Conservation (phyloP, 1,140 invertebrate species). For the Notospermus geniculatus region DNA sequence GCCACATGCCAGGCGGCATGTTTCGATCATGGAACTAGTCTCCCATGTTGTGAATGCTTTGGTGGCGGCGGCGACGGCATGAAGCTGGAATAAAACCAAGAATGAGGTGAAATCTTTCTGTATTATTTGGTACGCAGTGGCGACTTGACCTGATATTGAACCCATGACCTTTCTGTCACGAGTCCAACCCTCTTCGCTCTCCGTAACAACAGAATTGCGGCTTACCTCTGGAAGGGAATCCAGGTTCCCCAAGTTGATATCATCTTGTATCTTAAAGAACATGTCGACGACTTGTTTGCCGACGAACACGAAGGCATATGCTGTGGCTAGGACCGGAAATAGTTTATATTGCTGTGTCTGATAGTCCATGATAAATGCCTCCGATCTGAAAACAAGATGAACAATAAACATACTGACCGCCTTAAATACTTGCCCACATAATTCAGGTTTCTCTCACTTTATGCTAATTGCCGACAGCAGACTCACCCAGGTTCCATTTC, state of each 20-base stretch:
- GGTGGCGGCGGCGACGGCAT: no score
- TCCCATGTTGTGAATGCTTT: no score
- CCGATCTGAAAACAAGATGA: constrained; percentile 41
- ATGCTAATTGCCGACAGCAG: background rate
- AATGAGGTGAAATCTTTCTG: no score
- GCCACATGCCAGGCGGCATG: no score
- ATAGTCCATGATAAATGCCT: constrained; percentile 87
- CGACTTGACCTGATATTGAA: no score
- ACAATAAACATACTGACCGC: background rate
- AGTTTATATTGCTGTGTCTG: constrained; percentile 87
- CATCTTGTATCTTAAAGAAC: constrained; percentile 76
- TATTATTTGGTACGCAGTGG: no score
- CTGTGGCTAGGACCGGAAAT: constrained; percentile 74
- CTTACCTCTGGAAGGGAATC: constrained; percentile 76
- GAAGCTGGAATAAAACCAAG: no score
- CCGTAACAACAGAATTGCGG: no score
- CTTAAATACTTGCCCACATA: no score
- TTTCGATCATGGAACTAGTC: no score
- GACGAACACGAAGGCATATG: constrained; percentile 72
- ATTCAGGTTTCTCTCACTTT: background rate
- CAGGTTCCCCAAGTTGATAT: constrained; percentile 77
- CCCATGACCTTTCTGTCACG: no score
- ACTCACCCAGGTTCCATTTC: constrained; percentile 1
- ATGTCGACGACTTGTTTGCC: constrained; percentile 71
- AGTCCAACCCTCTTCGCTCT: no score